Conservation (phyloP, 2,113 vertebrate species). For the Pimephales promelas region DNA sequence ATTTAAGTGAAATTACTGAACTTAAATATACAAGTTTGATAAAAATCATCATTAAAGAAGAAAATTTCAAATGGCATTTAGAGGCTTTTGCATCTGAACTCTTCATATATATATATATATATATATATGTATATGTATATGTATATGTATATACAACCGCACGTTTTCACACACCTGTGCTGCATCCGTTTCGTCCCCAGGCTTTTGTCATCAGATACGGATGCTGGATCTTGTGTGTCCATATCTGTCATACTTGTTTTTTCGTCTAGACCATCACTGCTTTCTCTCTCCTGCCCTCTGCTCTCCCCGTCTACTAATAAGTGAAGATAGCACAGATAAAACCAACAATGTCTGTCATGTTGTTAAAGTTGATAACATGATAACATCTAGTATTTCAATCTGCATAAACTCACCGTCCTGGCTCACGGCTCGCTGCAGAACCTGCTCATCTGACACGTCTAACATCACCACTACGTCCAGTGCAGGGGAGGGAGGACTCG, state of each 20-base stretch:
- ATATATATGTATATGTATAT: no score
- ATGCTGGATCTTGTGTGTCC: not conserved
- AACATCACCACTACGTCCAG: constrained; percentile 85
- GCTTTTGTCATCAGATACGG: constrained; percentile 47
- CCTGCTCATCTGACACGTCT: constrained; percentile 79
- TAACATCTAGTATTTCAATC: not conserved
- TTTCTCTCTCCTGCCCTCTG: constrained; percentile 3
- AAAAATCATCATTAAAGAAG: no score
- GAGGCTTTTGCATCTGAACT: no score
- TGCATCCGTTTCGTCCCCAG: constrained; percentile 65
- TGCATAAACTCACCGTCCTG: not conserved
- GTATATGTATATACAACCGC: no score
- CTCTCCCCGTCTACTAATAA: not conserved
- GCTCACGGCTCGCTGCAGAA: constrained; percentile 71
- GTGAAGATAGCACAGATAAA: not conserved
- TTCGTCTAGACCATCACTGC: not conserved
- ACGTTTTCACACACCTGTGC: constrained; percentile 65
- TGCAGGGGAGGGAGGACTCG: constrained; percentile 56
- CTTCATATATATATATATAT: no score
- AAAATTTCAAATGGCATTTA: no score
- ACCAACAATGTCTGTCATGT: not conserved
- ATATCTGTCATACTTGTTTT: not conserved
- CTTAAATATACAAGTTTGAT: no score
- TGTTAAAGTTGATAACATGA: not conserved
- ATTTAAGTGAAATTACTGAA: no score